Conservation (phyloP, 2,888 invertebrate genomes). For the Dexiosoma caninum region DNA sequence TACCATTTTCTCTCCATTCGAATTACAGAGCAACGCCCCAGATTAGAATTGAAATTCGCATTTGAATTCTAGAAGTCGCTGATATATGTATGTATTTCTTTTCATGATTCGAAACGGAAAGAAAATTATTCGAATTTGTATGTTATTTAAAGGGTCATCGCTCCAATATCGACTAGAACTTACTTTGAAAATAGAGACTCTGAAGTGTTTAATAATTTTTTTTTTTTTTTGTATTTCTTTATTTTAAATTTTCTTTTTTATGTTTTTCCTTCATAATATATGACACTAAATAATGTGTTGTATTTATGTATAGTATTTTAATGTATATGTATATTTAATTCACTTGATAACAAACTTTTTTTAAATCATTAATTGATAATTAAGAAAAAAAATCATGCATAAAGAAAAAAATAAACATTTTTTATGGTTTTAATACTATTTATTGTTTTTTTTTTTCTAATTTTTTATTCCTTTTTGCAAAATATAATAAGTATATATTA, state of each 20-base stretch:
- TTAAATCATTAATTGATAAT: slow-evolving; percentile 50
- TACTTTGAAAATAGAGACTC: slow-evolving; percentile 20
- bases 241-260: slow-evolving; percentile 46
- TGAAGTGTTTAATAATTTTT: slow-evolving; percentile 40
- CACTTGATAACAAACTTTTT: slow-evolving; percentile 58
- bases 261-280: slow-evolving; percentile 57
- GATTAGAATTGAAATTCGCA: no score
- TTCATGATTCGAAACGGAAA: no score
- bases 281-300: slow-evolving; percentile 63
- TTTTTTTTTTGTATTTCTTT: slow-evolving; percentile 40
- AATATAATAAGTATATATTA: slow-evolving; percentile 61
- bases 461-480: no score
- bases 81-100: no score
- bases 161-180: no score
- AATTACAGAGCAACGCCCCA: no score
- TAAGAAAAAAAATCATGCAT: slow-evolving; percentile 41
- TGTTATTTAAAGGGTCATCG: no score
- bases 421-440: slow-evolving; percentile 53
- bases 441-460: slow-evolving; percentile 54
- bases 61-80: no score
- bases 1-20: no score
- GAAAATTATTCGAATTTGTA: no score
- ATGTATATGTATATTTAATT: slow-evolving; percentile 37
- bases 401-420: slow-evolving; percentile 34
- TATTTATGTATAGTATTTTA: slow-evolving; percentile 60